Base-by-base conservation (phyloP, 2,797 vertebrate species). In the Chanos chanos region DNA sequence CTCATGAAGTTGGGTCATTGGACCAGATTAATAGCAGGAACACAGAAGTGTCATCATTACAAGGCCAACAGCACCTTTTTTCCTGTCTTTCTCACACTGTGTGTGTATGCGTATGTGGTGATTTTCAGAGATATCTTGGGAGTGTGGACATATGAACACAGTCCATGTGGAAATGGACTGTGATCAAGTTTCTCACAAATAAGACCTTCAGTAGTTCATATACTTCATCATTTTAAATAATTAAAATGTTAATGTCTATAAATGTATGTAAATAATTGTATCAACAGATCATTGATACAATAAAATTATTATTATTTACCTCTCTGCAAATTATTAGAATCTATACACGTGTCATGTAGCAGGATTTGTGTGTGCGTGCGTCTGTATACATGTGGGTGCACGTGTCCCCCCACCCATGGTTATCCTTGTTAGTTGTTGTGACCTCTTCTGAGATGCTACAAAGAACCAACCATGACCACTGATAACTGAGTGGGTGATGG, bases 1-100 rank as follows among this genome's bases (percentile, higher is more conserved):
- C 41, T 8, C 45, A 22, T 15, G 60, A 61, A 15, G 15, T 13
- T 57, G 28, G 47, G 44, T 36, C 13, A 8, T 16, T 19, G 27
- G 55, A 44, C 21, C 44, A 40, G 45, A 31, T 6, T 22, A 41
- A 68, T 55, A 62, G n/a, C 48, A 40, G 53, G 50, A 55, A 66
- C 57, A 43, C 37, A 51, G 41, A 40, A 65, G 27, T 28, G 34
- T 41, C 31, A 60, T 22, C 37, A 55, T 61, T 31, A 25, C 43
- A 4, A 12, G 40, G 62, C 13, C 31, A 48, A 43, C 13, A 37
- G 51, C 15, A n/a, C 16, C 9, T 36, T 74, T 33, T 3, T 8
- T 22, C 27, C 43, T 24, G 47, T 49, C 13, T 36, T 19, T 68
- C 36, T 1, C 33, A 16, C 6, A 7, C 6, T 27, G 47, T n/a